Base-by-base conservation (phyloP, 2,797 vertebrate genomes). In the Telmatherina bonti region DNA sequence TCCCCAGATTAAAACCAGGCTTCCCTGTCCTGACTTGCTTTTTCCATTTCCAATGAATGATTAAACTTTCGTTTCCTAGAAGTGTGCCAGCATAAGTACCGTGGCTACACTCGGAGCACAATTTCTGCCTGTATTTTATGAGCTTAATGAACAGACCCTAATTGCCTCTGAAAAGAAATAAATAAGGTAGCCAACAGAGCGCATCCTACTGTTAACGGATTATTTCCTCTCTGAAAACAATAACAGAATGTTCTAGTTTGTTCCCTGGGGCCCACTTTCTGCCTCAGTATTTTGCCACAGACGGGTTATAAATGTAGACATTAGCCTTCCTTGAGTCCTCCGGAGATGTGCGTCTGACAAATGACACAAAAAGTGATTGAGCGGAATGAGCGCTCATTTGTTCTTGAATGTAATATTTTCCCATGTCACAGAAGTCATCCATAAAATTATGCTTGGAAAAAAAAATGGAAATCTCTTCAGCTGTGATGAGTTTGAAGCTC, bases 121-220 rank as follows among this genome's bases (percentile, higher is more conserved):
- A 80, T 77, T 64, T 72, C 74, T 65, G 68, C 77, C 70, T 70
- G 41, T 16, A 27, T 74, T 89, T 88, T 86, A 91, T 85, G 75
- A 67, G 59, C 83, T 81, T 89, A 81, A 92, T 92, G 90, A 93
- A 85, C 43, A 26, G 73, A 85, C 61, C 31, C 72, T 91, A 90
- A 93, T 93, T 92, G 87, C 84, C 84, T 86, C 74, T 88, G 88
- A 91, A 89, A 88, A 90, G 60, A 86, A 81, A 85, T 74, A 90
- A 89, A 88, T 85, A 86, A 74, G 72, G 81, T 70, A 64, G 74
- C 83, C 84, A 81, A 76, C 30, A 52, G 83, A 90, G 90, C 74
- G 72, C 83, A 90, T 86, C 87, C 78, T 85, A 79, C 79, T 76
- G 75, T 83, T 85, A 86, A 92, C 83, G 61, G 88, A 90, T 86